Conservation (phyloP, 1,140 invertebrate species). For the Lerema accius region DNA sequence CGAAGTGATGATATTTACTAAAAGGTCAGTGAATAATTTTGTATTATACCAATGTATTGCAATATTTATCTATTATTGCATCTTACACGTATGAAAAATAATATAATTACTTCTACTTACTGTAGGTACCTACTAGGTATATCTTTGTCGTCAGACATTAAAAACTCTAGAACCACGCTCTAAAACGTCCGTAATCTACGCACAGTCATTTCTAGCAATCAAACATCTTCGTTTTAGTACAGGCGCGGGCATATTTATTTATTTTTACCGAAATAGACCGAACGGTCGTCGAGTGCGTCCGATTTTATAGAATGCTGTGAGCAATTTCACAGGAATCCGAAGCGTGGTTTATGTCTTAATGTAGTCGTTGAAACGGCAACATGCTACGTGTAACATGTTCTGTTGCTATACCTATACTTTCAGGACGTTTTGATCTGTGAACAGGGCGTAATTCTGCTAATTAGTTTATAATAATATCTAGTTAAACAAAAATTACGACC, state of each 20-base stretch:
- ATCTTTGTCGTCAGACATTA: too few species aligned
- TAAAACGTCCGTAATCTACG: background rate
- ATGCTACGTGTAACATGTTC: background rate
- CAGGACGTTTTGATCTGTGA: too few species aligned
- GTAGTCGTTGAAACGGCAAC: conserved; percentile 47
- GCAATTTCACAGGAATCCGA: conserved; percentile 66
- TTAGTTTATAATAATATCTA: too few species aligned
- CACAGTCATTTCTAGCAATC: conserved; percentile 32
- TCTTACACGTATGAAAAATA: too few species aligned
- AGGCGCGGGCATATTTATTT: conserved; percentile 73
- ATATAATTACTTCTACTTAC: too few species aligned
- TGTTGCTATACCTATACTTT: background rate
- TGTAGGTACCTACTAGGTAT: too few species aligned
- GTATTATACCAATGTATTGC: too few species aligned
- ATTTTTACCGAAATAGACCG: conserved; percentile 80
- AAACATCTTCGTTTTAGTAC: conserved; percentile 45
- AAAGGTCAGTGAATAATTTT: too few species aligned
- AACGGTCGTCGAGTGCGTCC: conserved; percentile 69
- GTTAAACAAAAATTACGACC: too few species aligned
- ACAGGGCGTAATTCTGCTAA: too few species aligned
- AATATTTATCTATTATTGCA: too few species aligned
- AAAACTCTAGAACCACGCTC: background rate
- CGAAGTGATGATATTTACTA: too few species aligned
- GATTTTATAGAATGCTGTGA: conserved; percentile 62
- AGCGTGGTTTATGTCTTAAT: conserved; percentile 77